These are phyloP conservation scores for Chloropsis cyanopogon DNA, from an alignment of 2,113 vertebrate genomes.

Conservation along the genomic window DNA sequence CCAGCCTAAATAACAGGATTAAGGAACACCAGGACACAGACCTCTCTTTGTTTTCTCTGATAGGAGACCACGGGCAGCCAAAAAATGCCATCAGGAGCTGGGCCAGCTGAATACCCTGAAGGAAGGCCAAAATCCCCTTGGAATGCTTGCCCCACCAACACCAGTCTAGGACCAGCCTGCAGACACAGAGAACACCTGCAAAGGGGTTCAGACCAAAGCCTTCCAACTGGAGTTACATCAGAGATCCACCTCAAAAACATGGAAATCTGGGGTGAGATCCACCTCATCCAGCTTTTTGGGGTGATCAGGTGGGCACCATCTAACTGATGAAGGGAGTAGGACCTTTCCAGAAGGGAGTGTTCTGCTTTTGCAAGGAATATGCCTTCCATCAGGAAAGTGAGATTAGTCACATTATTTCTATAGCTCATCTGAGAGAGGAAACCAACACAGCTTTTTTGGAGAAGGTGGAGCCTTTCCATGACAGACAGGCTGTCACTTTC, in stretches of 20 bases:
- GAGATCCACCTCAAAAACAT: neutral
- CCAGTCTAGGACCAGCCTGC: neutral
- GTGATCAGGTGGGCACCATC: neutral
- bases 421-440: neutral
- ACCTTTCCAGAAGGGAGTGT: neutral
- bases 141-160: accelerated
- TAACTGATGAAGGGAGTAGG: neutral
- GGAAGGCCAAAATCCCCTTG: neutral
- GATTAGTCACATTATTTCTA: neutral
- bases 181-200: neutral
- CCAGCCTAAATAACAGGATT: neutral
- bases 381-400: neutral
- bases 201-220: neutral
- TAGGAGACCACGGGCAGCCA: neutral
- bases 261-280: neutral
- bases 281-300: neutral
- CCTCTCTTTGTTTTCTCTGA: neutral
- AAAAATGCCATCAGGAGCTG: neutral
- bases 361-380: neutral
- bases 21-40: neutral
- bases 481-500: neutral
- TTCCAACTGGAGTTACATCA: neutral
- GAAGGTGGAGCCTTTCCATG: neutral
- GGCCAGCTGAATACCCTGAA: neutral
- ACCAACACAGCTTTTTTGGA: neutral